Evolutionary conservation across 2,888 invertebrate species (phyloP), one percentile per base, ranked within the genome.

Genomic region (Melanophora roralis): DNA sequence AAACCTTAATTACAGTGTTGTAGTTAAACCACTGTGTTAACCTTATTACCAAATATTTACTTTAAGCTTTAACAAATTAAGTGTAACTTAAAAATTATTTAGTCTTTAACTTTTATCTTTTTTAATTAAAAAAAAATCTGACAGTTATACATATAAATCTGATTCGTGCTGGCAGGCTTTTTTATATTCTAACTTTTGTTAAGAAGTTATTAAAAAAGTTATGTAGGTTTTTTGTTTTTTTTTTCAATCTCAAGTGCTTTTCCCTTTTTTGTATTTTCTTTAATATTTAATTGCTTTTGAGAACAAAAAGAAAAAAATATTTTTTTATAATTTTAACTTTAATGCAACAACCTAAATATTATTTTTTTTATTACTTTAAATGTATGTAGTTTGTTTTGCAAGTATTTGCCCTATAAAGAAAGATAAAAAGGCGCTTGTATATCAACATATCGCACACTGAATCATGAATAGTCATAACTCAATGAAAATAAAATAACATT

Each of bases 21-120:
- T 19, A 21, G 19, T 53, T 68, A 68, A 75, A 67, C 75, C 75
- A 68, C 53, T 68, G 68, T 75, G 51, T 68, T 68, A 27, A 60
- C 47, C 68, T 55, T 27, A 19, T 45, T 36, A 55, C 16, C 8
- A 23, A 8, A n/a, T 21, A 19, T 57, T 38, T 27, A 34, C 34
- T 43, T 55, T 2, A 34, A 55, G 8, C 14, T 19, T 55, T n/a
- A n/a, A n/a, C n/a, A n/a, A n/a, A n/a, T n/a, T n/a, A n/a, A n/a
- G n/a, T n/a, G n/a, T n/a, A n/a, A n/a, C n/a, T n/a, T n/a, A n/a
- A n/a, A n/a, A n/a, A n/a, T n/a, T n/a, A n/a, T n/a, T n/a, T n/a
- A n/a, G n/a, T n/a, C n/a, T n/a, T n/a, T n/a, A n/a, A 32, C 14
- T 53, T 53, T 45, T 45, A 45, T 57, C n/a, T n/a, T n/a, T n/a